These are phyloP conservation scores for Sigmodon hispidus DNA, from an alignment of 2,113 vertebrate genomes.

Conservation along the genomic window DNA sequence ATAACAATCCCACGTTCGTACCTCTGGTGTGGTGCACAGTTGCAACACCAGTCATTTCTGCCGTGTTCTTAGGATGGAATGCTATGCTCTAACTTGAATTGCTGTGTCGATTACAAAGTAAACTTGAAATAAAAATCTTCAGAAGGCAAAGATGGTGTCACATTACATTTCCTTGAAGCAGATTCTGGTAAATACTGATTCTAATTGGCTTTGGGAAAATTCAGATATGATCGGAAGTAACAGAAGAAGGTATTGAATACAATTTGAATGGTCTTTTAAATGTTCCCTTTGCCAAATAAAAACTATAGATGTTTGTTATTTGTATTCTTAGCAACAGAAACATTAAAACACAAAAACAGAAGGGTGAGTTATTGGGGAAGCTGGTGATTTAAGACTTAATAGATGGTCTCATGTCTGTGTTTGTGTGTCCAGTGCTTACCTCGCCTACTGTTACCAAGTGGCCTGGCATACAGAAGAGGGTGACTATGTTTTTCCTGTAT, in stretches of 20 bases:
- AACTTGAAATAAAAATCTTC: not conserved
- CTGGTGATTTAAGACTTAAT: not conserved
- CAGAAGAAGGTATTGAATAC: not conserved
- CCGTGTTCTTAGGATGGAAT: not conserved
- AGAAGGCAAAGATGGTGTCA: slow-evolving; percentile 18
- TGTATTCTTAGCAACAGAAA: slow-evolving; percentile 5
- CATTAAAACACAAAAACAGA: not conserved
- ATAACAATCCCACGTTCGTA: not conserved
- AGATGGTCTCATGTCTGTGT: not conserved
- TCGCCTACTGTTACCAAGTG: not conserved
- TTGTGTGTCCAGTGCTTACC: not conserved
- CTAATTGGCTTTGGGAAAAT: not conserved
- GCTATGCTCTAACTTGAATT: not conserved
- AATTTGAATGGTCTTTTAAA: slow-evolving; percentile 14
- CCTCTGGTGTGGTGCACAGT: not conserved
- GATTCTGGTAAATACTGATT: slow-evolving; percentile 25
- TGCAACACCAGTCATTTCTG: not conserved
- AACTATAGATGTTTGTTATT: slow-evolving; percentile 6
- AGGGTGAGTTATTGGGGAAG: slow-evolving; percentile 23
- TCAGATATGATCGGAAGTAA: slow-evolving; percentile 26
- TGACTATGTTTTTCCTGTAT: not conserved
- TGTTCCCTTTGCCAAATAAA: not conserved
- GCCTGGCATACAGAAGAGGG: not conserved
- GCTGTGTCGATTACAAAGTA: not conserved
- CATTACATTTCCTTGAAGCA: slow-evolving; percentile 12